Conservation (phyloP, 2,113 vertebrate genomes). For the Otis tarda region DNA sequence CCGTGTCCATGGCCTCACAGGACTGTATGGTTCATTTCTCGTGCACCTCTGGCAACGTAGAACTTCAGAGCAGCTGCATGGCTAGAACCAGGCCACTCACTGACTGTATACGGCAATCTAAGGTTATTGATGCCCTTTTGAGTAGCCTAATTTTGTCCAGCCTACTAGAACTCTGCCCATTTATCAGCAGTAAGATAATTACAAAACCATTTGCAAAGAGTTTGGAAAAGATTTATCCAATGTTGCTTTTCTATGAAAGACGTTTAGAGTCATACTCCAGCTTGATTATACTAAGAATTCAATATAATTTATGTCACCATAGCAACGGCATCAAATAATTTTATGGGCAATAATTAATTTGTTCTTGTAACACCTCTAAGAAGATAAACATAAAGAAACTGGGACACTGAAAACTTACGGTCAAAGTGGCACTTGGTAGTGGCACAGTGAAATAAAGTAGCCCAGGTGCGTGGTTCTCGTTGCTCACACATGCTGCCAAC, state of each 20-base stretch:
- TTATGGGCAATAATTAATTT: not conserved
- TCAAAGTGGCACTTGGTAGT: not conserved
- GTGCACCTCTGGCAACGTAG: not conserved
- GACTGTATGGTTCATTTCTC: not conserved
- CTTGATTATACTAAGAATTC: not conserved
- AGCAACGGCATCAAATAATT: not conserved
- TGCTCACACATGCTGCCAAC: not conserved
- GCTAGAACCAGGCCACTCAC: not conserved
- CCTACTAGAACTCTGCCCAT: not conserved
- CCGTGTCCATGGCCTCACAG: rapidly evolving
- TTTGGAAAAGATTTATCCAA: not conserved
- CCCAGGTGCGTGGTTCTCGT: not conserved
- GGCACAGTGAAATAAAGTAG: not conserved
- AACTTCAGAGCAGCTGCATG: not conserved
- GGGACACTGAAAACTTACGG: not conserved
- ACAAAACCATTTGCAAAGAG: not conserved
- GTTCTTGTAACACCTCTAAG: not conserved
- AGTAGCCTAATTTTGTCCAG: not conserved
- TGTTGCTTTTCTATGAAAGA: not conserved
- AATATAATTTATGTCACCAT: not conserved
- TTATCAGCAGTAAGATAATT: not conserved
- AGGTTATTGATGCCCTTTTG: not conserved
- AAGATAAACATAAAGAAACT: not conserved
- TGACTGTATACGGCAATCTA: no score
- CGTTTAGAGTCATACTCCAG: not conserved